A percentile compares a stretch with the other conserved stretches of the same genome.
Evolutionary conservation across 2,113 vertebrate genomes (phyloP).

Genomic region (Scatophagus argus): DNA sequence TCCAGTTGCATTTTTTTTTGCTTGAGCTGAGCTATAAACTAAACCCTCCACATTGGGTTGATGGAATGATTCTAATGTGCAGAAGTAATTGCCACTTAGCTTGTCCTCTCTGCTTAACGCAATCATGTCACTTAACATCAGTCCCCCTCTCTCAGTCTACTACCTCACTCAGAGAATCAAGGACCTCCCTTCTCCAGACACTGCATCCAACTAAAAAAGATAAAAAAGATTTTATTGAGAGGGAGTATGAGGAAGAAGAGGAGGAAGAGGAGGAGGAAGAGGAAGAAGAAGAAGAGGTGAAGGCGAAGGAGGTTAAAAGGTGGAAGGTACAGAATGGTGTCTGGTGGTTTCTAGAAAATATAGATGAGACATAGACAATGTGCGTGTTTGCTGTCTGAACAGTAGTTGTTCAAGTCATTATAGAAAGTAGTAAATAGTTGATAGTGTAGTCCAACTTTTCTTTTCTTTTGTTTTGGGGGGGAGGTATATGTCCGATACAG

Average conservation of each 20-base stretch:
- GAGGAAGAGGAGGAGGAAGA: constrained; percentile 62
- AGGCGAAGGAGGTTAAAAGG: constrained; percentile 60
- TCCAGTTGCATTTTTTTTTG: not conserved
- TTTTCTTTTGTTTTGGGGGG: too few relatives aligned
- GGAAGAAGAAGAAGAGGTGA: constrained; percentile 46
- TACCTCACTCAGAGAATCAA: constrained; percentile 66
- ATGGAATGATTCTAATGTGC: constrained; percentile 23
- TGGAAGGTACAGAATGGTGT: constrained; percentile 74
- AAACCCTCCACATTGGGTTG: not conserved
- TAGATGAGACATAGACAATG: constrained; percentile 40
- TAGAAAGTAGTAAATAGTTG: not conserved
- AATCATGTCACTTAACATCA: constrained; percentile 61
- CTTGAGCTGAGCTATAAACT: constrained; percentile 1
- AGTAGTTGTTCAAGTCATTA: not conserved
- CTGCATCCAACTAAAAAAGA: constrained; percentile 44
- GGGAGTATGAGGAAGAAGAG: constrained; percentile 67
- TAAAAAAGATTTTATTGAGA: constrained; percentile 67
- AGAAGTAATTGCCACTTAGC: constrained; percentile 14
- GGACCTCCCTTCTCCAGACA: constrained; percentile 47
- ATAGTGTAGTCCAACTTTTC: not conserved
- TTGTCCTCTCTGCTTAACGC: constrained; percentile 33
- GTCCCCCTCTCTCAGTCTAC: constrained; percentile 72
- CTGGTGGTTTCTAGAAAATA: constrained; percentile 51
- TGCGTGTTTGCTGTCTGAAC: constrained; percentile 18
- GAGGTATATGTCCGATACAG: not conserved